Evolutionary conservation across 2,797 vertebrate genomes (phyloP).

Genomic region (Coreius guichenoti): DNA sequence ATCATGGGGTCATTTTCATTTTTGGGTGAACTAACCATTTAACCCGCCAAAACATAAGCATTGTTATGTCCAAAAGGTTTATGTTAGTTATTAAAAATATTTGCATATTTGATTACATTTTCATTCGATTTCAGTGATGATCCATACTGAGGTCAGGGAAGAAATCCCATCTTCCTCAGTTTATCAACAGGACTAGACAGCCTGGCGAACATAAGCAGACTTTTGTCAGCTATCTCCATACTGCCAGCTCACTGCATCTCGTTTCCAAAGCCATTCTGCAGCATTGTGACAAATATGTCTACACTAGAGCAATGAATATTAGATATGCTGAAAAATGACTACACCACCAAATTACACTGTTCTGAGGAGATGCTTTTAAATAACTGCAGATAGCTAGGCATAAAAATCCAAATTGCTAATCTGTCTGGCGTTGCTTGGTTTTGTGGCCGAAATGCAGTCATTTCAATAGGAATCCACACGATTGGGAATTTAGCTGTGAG

Average conservation of each 20-base stretch:
- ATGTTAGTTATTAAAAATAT: neutral
- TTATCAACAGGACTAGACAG: neutral
- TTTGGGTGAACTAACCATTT: too few species aligned
- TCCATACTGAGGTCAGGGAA: neutral
- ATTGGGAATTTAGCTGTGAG: neutral
- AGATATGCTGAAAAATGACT: conserved; percentile 3
- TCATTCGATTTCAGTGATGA: neutral
- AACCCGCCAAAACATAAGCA: neutral
- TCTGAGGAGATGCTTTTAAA: neutral
- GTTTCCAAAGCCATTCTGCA: neutral
- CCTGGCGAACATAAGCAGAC: neutral
- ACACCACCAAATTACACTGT: neutral
- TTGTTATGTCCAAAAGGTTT: neutral
- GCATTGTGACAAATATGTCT: neutral
- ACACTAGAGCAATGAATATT: neutral
- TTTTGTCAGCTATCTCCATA: conserved; percentile 1
- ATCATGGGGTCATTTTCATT: too few species aligned
- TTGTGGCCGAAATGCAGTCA: neutral
- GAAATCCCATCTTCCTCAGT: neutral
- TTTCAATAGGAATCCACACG: neutral
- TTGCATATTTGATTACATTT: neutral
- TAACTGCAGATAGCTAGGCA: neutral
- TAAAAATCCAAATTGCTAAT: conserved; percentile 8
- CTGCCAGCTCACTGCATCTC: neutral
- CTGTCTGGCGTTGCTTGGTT: neutral